These are phyloP conservation scores for Laspeyria flexula DNA, from an alignment of 2,888 invertebrate species.

Conservation along the genomic window DNA sequence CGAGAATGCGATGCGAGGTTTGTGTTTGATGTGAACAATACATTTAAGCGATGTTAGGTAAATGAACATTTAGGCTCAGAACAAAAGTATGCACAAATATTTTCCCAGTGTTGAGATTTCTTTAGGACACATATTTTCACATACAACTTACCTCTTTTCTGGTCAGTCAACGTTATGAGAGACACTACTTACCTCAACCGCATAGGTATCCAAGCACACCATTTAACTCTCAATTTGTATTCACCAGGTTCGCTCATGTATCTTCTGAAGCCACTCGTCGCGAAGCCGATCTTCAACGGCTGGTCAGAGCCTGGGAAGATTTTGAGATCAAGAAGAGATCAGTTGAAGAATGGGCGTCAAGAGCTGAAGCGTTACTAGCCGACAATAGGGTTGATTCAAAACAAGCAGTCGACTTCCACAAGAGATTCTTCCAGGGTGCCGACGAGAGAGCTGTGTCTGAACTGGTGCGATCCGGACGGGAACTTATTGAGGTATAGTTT, in stretches of 20 bases:
- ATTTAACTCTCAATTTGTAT: too few relatives aligned
- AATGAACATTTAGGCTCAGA: too few relatives aligned
- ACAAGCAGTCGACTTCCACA: slow-evolving; percentile 93
- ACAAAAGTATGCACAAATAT: too few relatives aligned
- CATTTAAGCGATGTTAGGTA: too few relatives aligned
- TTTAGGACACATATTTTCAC: too few relatives aligned
- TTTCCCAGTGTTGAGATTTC: too few relatives aligned
- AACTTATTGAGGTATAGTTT: slow-evolving; percentile 85
- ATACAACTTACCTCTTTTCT: too few relatives aligned
- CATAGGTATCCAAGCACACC: too few relatives aligned
- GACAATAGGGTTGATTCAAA: slow-evolving; percentile 93
- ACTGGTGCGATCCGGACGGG: slow-evolving; percentile 91
- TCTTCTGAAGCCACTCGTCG: slow-evolving; percentile 91
- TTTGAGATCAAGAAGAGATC: slow-evolving; percentile 92
- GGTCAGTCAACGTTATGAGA: too few relatives aligned
- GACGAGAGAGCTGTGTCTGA: slow-evolving; percentile 94
- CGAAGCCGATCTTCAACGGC: slow-evolving; percentile 92
- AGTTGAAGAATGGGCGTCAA: slow-evolving; percentile 94
- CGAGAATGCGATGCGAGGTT: too few relatives aligned
- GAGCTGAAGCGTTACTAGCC: slow-evolving; percentile 92
- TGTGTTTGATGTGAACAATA: too few relatives aligned
- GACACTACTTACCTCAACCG: too few relatives aligned
- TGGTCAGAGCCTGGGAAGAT: slow-evolving; percentile 93
- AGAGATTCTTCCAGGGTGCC: slow-evolving; percentile 94
- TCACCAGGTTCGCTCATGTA: slow-evolving; percentile 89